Evolutionary conservation across 2,888 invertebrate species (phyloP).

Genomic region (Nomada ferruginata): DNA sequence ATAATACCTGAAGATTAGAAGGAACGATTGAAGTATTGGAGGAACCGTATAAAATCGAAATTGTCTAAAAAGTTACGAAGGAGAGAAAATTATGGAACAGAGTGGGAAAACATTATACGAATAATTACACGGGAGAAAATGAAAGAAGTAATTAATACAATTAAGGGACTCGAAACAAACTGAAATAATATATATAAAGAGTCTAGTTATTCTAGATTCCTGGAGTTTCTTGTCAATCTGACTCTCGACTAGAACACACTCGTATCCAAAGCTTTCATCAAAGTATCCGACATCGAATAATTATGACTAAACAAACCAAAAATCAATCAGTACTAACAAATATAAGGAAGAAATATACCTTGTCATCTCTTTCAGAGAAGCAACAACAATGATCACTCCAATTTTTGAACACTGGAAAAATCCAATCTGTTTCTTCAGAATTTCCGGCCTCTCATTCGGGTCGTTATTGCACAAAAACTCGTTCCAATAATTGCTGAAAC

Average conservation of each 20-base stretch:
- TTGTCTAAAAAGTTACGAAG: not conserved
- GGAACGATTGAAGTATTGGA: not conserved
- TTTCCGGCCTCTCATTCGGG: constrained; percentile 89
- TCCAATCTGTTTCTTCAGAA: constrained; percentile 87
- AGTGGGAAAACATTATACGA: not conserved
- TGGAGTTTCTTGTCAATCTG: too few relatives aligned
- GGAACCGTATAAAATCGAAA: not conserved
- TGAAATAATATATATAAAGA: not conserved
- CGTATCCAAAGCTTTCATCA: too few relatives aligned
- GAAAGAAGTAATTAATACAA: not conserved
- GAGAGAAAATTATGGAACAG: not conserved
- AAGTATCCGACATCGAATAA: not conserved
- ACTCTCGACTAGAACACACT: too few relatives aligned
- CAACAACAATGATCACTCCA: constrained; percentile 87
- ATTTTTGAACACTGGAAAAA: constrained; percentile 88
- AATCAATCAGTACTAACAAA: not conserved
- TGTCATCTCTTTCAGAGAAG: constrained; percentile 87
- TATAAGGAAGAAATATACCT: constrained; percentile 77
- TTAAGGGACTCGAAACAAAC: not conserved
- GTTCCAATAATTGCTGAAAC: constrained; percentile 91
- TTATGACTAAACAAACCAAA: not conserved
- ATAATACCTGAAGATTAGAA: constrained; percentile 66
- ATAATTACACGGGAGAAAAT: not conserved
- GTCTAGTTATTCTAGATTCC: too few relatives aligned
- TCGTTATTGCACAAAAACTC: constrained; percentile 92